Evolutionary conservation across 2,888 invertebrate species (phyloP), one percentile per base, ranked within the genome.

Genomic region (Agrilus biguttatus): DNA sequence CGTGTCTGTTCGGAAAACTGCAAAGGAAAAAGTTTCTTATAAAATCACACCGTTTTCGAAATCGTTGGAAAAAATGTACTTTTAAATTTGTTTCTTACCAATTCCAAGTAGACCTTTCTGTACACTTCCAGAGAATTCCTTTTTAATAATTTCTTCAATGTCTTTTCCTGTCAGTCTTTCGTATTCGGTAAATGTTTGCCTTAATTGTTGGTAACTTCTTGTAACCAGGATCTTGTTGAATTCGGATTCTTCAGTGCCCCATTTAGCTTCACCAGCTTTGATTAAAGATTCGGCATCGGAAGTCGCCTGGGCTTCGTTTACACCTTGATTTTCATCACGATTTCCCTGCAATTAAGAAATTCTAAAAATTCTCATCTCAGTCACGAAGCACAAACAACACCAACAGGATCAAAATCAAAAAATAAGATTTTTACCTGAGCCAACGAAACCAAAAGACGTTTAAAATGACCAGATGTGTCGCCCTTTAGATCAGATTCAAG

Each of bases 401-500:
- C 23, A 23, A 23, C 41, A 47, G 46, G 51, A 52, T n/a, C n/a
- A 35, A 45, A 44, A 39, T 17, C 17, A n/a, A 45, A 28, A 21
- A 37, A 44, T 44, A 19, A 45, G 51, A 49, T 23, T 23, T 5
- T 53, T 55, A 62, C 62, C 73, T 84, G 83, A 53, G 82, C 81
- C 41, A 91, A 69, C 0, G 92, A 90, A 17, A 95, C 84, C 55
- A 92, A 79, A 40, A 96, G 74, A 46, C 91, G 77, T 69, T 88
- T 87, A 70, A 96, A 96, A 66, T 90, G 86, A n/a, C 95, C 95
- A 10, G 91, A 91, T 7, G 93, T 92, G 64, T 96, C 96, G 40
- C 84, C 87, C 61, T 84, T 84, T 54, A 95, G 70, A 60, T 91
- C 91, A 7, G 79, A 78, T 61, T 93, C 93, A 49, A 95, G 67